Conservation (phyloP, 2,113 vertebrate genomes). For the Meles meles region DNA sequence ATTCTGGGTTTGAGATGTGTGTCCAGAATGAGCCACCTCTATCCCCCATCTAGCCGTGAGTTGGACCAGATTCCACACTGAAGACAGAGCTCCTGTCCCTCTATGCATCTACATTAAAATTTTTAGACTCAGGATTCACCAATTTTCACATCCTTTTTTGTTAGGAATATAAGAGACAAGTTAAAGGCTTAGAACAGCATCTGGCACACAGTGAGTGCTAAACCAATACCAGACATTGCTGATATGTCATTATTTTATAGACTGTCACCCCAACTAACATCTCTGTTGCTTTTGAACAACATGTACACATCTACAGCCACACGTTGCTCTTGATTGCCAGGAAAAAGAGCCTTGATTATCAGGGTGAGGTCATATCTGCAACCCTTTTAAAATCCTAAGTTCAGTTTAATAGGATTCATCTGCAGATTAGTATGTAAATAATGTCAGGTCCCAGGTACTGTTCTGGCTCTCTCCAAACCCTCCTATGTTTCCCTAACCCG, state of each 20-base stretch:
- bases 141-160: neutral
- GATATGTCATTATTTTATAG: constrained; percentile 8
- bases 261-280: neutral
- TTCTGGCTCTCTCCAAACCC: neutral
- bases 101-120: neutral
- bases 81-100: neutral
- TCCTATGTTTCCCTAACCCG: neutral
- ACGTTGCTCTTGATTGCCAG: neutral
- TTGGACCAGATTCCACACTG: neutral
- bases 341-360: neutral
- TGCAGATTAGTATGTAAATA: neutral
- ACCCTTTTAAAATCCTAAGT: neutral
- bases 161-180: neutral
- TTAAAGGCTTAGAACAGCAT: neutral
- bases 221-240: neutral
- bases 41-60: neutral
- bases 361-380: neutral
- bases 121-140: neutral
- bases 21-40: neutral
- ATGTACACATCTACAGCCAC: neutral
- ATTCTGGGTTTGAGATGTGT: neutral
- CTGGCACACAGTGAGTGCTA: neutral
- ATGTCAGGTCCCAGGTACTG: neutral
- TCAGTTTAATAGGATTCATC: neutral
- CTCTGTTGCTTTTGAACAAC: neutral